Conservation (phyloP, 1,140 invertebrate genomes). For the Eciton burchellii region DNA sequence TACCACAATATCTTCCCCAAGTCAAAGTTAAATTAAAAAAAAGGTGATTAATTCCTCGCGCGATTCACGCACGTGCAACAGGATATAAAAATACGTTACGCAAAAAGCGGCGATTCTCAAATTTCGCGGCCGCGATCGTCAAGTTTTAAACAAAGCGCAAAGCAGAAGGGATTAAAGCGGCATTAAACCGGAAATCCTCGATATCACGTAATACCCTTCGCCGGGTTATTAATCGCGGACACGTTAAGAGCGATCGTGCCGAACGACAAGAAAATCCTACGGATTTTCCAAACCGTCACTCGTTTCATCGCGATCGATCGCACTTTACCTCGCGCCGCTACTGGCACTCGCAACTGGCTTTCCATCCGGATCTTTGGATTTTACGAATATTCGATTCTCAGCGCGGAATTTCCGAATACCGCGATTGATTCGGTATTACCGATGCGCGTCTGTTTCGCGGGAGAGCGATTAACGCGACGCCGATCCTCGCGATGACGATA, state of each 20-base stretch:
- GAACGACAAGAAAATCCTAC: slow-evolving; percentile 36
- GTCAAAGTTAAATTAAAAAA: neutral
- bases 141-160: slow-evolving; percentile 1
- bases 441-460: neutral
- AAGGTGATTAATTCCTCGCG: neutral
- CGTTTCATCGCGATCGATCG: slow-evolving; percentile 35
- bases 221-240: slow-evolving; percentile 12
- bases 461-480: neutral
- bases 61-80: neutral
- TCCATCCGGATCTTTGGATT: slow-evolving; percentile 51
- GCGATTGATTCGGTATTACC: slow-evolving; percentile 42
- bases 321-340: slow-evolving; percentile 12
- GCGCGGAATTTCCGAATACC: neutral
- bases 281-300: too few relatives aligned
- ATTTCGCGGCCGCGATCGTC: neutral
- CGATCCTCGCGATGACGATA: neutral
- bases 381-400: slow-evolving; percentile 41
- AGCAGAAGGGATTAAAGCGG: neutral
- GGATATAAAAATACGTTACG: neutral
- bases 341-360: slow-evolving; percentile 14
- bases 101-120: neutral
- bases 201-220: slow-evolving; percentile 13
- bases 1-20: too few relatives aligned
- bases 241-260: slow-evolving; percentile 29
- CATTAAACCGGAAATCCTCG: neutral